phyloP scores from a whole-genome alignment of 2,113 vertebrate species.

The Myxocyprinus asiaticus region DNA sequence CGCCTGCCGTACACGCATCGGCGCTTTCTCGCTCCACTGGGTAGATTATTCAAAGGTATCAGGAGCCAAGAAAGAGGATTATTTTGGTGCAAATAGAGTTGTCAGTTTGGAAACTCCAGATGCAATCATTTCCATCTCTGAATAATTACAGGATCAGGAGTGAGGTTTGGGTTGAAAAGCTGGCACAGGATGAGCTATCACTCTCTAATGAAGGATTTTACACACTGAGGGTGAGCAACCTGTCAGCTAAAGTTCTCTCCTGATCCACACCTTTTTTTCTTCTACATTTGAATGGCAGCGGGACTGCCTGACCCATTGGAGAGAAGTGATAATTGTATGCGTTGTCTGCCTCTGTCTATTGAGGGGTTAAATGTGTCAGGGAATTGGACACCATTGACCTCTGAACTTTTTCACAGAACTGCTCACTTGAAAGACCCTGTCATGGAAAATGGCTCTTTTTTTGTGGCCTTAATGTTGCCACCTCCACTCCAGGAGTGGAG shows the following conservation, averaged over 20 bases:
- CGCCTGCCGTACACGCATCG: neutral
- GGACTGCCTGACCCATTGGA: conserved; percentile 24
- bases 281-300: conserved; percentile 29
- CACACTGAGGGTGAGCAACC: conserved; percentile 63
- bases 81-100: conserved; percentile 78
- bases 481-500: conserved; percentile 24
- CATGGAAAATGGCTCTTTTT: conserved; percentile 23
- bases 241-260: conserved; percentile 44
- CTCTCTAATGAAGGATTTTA: conserved; percentile 76
- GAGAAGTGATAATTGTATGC: conserved; percentile 49
- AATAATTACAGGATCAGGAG: conserved; percentile 75
- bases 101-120: conserved; percentile 77
- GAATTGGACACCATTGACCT: conserved; percentile 54
- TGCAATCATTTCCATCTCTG: conserved; percentile 72
- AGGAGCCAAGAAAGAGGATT: conserved; percentile 74
- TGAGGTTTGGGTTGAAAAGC: conserved; percentile 62
- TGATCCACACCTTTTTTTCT: conserved; percentile 17
- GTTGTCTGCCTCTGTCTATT: conserved; percentile 41
- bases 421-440: conserved; percentile 26
- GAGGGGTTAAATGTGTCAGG: conserved; percentile 43
- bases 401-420: conserved; percentile 34
- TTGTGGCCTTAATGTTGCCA: conserved; percentile 18
- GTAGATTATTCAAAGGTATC: conserved; percentile 78
- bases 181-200: conserved; percentile 66
- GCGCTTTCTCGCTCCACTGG: conserved; percentile 66